These are phyloP conservation scores for Spea bombifrons DNA, from an alignment of 2,113 vertebrate species.

Conservation along the genomic window DNA sequence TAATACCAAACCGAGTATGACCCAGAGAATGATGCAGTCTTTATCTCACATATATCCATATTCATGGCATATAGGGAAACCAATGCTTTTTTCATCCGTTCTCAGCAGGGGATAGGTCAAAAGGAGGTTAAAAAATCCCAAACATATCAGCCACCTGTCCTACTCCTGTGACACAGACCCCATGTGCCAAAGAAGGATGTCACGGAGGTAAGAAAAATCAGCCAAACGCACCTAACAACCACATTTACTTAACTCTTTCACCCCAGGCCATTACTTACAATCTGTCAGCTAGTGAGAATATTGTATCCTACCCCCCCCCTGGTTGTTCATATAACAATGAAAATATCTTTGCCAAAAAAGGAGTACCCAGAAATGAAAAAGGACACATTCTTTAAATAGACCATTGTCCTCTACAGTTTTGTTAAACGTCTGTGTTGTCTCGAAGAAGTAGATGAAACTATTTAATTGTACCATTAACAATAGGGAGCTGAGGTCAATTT, in stretches of 20 bases:
- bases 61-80: slow-evolving; percentile 23
- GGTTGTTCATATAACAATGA: no score
- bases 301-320: background rate
- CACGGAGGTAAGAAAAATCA: slow-evolving; percentile 29
- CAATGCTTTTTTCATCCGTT: slow-evolving; percentile 31
- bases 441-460: no score
- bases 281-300: slow-evolving; percentile 16
- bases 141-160: slow-evolving; percentile 44
- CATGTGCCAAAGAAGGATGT: slow-evolving; percentile 43
- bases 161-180: slow-evolving; percentile 27
- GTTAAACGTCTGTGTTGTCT: no score
- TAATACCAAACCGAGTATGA: slow-evolving; percentile 9
- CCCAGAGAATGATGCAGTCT: background rate
- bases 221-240: slow-evolving; percentile 38
- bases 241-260: slow-evolving; percentile 42
- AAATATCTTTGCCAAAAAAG: no score
- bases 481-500: no score
- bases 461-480: no score
- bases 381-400: no score
- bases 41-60: background rate
- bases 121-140: slow-evolving; percentile 41
- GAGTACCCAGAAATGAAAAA: no score
- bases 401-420: no score
- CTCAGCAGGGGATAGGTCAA: slow-evolving; percentile 40
- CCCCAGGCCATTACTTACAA: slow-evolving; percentile 19